Evolutionary conservation across 2,888 invertebrate species (phyloP).

Genomic region (Heliconius aoede): DNA sequence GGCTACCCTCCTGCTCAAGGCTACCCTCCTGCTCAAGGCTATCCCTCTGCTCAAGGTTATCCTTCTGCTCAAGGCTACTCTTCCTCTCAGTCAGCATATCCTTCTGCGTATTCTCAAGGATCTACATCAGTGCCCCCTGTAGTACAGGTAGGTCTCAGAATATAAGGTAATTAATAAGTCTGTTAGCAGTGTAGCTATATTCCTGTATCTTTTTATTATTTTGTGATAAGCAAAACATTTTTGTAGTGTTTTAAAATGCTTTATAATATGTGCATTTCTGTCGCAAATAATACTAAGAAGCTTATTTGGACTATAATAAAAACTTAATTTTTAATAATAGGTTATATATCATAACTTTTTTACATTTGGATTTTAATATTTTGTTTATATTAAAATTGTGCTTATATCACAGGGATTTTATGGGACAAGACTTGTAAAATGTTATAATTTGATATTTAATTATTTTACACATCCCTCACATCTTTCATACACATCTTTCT

Average conservation of each 20-base stretch:
- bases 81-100: background rate
- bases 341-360: background rate
- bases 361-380: background rate
- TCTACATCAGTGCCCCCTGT: background rate
- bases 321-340: too few relatives aligned
- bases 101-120: background rate
- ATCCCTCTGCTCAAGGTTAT: background rate
- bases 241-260: constrained; percentile 41
- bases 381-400: too few relatives aligned
- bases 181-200: constrained; percentile 46
- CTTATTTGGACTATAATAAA: too few relatives aligned
- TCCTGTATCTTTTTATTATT: constrained; percentile 47
- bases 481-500: too few relatives aligned
- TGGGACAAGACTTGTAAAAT: background rate
- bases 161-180: constrained; percentile 68
- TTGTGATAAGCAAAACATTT: constrained; percentile 72
- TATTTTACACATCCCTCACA: too few relatives aligned
- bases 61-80: background rate
- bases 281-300: background rate
- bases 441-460: background rate
- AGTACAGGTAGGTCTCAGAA: background rate
- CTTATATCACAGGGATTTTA: background rate
- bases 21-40: constrained; percentile 46
- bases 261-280: background rate
- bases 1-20: background rate